Percentiles rank a stretch among this genome's conserved stretches.
These are phyloP conservation scores for Scytalopus superciliaris DNA, from an alignment of 2,113 vertebrate genomes.

Conservation along the genomic window DNA sequence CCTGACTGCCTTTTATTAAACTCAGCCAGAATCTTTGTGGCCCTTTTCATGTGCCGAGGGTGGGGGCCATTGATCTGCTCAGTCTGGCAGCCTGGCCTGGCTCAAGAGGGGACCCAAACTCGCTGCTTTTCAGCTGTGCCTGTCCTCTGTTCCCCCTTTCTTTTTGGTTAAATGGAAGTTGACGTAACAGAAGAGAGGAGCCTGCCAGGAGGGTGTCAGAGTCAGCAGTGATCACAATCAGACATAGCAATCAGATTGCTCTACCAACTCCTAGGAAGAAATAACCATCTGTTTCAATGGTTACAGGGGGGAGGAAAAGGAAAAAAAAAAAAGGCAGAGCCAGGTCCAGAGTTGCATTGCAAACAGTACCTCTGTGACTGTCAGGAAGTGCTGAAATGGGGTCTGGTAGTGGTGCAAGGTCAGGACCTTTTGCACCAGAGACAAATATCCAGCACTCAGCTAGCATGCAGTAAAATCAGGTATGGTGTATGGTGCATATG, in stretches of 20 bases:
- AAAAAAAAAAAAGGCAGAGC: not conserved
- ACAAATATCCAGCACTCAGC: not conserved
- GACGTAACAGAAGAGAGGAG: slow-evolving; percentile 31
- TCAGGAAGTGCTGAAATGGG: not conserved
- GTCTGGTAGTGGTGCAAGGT: not conserved
- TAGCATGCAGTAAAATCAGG: not conserved
- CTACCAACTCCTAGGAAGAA: slow-evolving; percentile 29
- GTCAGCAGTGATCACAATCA: slow-evolving; percentile 53
- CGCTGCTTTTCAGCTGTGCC: not conserved
- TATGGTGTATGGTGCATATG: not conserved
- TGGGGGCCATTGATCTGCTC: not conserved
- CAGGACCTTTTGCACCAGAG: not conserved
- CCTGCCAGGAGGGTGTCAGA: slow-evolving; percentile 59
- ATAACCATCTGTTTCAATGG: slow-evolving; percentile 43
- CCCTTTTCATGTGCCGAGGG: not conserved
- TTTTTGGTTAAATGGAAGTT: slow-evolving; percentile 2
- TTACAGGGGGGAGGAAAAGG: not conserved
- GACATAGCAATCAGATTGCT: slow-evolving; percentile 23
- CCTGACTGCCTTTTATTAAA: not conserved
- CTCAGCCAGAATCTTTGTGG: slow-evolving; percentile 16
- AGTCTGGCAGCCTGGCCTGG: not conserved
- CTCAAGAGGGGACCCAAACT: not conserved
- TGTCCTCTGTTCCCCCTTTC: slow-evolving; percentile 34
- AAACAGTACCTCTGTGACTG: not conserved
- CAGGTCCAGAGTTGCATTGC: not conserved